Evolutionary conservation across 1,140 invertebrate genomes (phyloP), one percentile per base, ranked within the genome.

Genomic region (Babylonia areolata): DNA sequence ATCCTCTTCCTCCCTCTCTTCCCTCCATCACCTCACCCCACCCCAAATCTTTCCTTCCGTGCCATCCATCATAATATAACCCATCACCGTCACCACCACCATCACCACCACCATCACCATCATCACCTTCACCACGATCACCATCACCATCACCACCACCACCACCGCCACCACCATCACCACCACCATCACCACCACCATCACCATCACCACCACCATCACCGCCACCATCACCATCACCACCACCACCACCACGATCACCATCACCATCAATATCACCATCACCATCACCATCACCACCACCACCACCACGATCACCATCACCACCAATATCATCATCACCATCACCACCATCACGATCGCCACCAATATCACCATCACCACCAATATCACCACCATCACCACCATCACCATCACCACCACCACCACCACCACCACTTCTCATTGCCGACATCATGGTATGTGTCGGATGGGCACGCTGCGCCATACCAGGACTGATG

Each of bases 201-300:
- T 23, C 58, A 28, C 28, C 58, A 28, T 64, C 58, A 28, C 28
- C 23, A 28, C 28, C 23, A 28, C 28, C 58, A 64, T n/a, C 28
- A 64, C 28, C 58, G 5, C 23, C 58, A 64, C 23, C 58, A 28
- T 78, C 40, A 33, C 33, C 40, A 33, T 78, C 9, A 33, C 33
- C 3, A 28, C 33, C 11, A 78, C 33, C 40, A 31, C 33, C 28
- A 78, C 33, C 9, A 33, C 33, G 9, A 33, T 78, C 28, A 78
- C n/a, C 33, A 78, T 78, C 35, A 78, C 3, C 40, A 78, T 78
- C 40, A 78, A 33, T 28, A 78, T 78, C 40, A 78, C 28, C 40
- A 78, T 78, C 75, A 78, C 33, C 40, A 78, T 78, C 40, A 78
- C 33, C 40, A 78, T 35, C 40, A 78, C 31, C 40, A 78, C 28